Percentiles rank a stretch among this genome's conserved stretches.
Conservation (phyloP, 2,113 vertebrate genomes). For the Plectropomus leopardus region DNA sequence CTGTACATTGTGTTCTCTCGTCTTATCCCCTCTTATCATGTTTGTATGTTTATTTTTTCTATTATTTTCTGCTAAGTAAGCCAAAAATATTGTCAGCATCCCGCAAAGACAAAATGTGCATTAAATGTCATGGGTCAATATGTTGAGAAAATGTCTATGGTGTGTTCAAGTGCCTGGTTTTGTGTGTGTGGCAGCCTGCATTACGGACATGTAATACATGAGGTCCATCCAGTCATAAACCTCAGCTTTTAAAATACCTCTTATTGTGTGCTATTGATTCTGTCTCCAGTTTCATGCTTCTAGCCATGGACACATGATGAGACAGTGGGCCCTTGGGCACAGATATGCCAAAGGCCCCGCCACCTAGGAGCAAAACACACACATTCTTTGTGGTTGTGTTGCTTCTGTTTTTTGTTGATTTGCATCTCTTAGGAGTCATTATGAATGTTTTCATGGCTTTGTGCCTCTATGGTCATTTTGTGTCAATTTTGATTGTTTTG, state of each 20-base stretch:
- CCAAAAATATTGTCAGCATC: background rate
- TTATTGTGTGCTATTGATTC: slow-evolving; percentile 45
- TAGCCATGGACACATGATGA: background rate
- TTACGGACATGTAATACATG: background rate
- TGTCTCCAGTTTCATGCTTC: slow-evolving; percentile 24
- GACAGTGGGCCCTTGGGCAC: too few species aligned
- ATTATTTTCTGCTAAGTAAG: background rate
- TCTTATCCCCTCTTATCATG: background rate
- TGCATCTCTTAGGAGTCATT: too few species aligned
- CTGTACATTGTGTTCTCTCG: background rate
- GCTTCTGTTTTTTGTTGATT: too few species aligned
- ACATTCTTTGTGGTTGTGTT: too few species aligned
- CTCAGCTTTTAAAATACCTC: slow-evolving; percentile 2
- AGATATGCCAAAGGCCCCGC: too few species aligned
- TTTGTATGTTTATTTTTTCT: background rate
- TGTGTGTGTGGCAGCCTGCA: background rate
- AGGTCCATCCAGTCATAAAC: background rate
- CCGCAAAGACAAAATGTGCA: background rate
- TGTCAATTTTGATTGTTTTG: too few species aligned
- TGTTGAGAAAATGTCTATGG: background rate
- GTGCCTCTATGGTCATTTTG: too few species aligned
- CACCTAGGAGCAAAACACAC: too few species aligned
- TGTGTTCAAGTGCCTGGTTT: background rate
- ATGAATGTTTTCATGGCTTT: too few species aligned
- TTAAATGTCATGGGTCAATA: background rate